These are phyloP conservation scores for Uria aalge DNA, from an alignment of 2,113 vertebrate species.

Conservation along the genomic window DNA sequence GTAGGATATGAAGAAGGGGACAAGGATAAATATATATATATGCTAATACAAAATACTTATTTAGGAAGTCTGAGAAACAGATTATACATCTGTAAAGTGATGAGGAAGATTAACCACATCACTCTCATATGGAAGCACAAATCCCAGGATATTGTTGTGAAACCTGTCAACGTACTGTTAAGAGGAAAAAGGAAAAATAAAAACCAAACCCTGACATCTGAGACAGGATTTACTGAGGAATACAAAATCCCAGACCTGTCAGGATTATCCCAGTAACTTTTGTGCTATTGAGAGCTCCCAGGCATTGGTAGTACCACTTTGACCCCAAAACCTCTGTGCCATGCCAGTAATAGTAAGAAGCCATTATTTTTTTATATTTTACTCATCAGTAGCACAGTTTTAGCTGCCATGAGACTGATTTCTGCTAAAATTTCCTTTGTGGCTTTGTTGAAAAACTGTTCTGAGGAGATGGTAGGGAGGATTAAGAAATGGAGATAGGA, in stretches of 20 bases:
- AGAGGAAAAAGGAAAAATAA: neutral
- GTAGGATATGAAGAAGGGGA: neutral
- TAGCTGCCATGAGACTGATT: neutral
- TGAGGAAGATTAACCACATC: constrained; percentile 20
- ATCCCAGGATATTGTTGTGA: constrained; percentile 29
- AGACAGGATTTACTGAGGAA: constrained; percentile 19
- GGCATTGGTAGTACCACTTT: neutral
- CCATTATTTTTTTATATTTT: neutral
- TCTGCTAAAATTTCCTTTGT: neutral
- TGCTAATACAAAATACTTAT: neutral
- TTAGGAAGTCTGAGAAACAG: neutral
- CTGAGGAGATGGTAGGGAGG: neutral
- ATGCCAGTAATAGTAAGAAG: neutral
- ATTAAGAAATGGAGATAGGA: neutral
- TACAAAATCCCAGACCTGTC: constrained; percentile 2
- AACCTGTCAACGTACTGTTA: neutral
- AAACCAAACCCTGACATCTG: constrained; percentile 5
- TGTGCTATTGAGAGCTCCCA: neutral
- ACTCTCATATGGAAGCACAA: neutral
- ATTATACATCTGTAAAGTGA: neutral
- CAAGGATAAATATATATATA: neutral
- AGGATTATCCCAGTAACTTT: neutral
- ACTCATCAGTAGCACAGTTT: neutral
- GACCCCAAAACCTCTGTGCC: neutral
- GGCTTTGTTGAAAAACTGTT: neutral